Conservation (phyloP, 2,888 invertebrate species). For the Pinctada fucata region DNA sequence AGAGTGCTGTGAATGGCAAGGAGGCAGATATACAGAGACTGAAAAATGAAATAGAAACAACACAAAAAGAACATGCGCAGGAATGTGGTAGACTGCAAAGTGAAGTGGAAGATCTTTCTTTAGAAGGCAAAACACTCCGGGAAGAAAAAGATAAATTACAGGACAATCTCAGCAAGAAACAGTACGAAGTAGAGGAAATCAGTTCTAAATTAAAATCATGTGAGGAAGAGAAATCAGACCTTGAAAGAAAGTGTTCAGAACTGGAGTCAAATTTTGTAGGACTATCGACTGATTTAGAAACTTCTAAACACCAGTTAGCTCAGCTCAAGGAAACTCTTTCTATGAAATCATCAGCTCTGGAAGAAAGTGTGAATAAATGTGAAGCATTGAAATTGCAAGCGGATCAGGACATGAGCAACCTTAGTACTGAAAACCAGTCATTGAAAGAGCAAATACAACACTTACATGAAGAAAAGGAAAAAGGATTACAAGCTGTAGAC, state of each 20-base stretch:
- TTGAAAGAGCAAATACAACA: slow-evolving; percentile 18
- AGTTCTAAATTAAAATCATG: slow-evolving; percentile 18
- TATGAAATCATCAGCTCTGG: slow-evolving; percentile 13
- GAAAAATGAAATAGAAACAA: slow-evolving; percentile 8
- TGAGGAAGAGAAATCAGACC: slow-evolving; percentile 24
- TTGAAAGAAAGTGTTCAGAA: slow-evolving; percentile 27
- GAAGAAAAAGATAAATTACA: slow-evolving; percentile 30
- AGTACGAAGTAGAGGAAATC: slow-evolving; percentile 24
- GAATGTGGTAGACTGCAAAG: slow-evolving; percentile 52
- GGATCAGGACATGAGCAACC: neutral
- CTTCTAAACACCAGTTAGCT: slow-evolving; percentile 13
- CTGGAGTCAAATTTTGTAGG: slow-evolving; percentile 18
- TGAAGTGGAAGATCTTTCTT: slow-evolving; percentile 44
- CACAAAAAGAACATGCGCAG: slow-evolving; percentile 40
- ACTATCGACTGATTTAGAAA: slow-evolving; percentile 8
- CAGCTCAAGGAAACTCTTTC: slow-evolving; percentile 32
- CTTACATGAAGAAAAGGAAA: slow-evolving; percentile 22
- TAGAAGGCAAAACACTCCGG: slow-evolving; percentile 19
- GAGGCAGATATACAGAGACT: slow-evolving; percentile 30
- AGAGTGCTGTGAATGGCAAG: slow-evolving; percentile 36
- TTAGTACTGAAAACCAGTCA: neutral
- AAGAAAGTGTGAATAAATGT: slow-evolving; percentile 22
- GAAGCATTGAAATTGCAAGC: slow-evolving; percentile 11
- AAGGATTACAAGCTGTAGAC: slow-evolving; percentile 1
- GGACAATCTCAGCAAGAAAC: slow-evolving; percentile 23